Evolutionary conservation across 2,113 vertebrate genomes (phyloP), one percentile per base, ranked within the genome.

Genomic region (Neotragus moschatus): DNA sequence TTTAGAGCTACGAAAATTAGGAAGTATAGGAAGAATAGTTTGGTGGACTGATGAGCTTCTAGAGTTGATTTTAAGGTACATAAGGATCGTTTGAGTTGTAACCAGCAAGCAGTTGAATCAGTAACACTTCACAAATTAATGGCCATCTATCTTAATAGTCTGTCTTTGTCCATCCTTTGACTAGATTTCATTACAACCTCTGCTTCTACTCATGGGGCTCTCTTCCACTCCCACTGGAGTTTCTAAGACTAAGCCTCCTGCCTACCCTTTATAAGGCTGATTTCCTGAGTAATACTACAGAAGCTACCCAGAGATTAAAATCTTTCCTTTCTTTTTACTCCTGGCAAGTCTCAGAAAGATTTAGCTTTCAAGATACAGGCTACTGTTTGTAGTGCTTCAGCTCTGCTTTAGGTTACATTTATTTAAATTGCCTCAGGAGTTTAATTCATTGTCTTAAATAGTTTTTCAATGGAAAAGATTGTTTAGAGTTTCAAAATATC

Each of bases 361-460:
- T 49, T 77, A 58, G 49, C 28, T 49, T 25, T 91, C 45, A 45
- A 49, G 51, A 75, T 28, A 61, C 86, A 43, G 5, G 58, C 47
- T 91, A 58, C 19, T 97, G 95, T 90, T 90, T 60, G 43, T 96
- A 81, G 28, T 51, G 19, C 91, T 96, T 96, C 14, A 82, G 45
- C 26, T 94, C 33, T 96, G 33, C 51, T 93, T 77, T 93, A 63
- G 14, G n/a, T 88, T 97, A 88, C 17, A 47, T 79, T 87, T 97
- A 81, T 96, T 26, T 80, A 77, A 93, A 96, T 73, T 82, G 63
- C 7, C 25, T 63, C 33, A 85, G 26, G 13, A 96, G 61, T 61
- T 97, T 97, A 85, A 82, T 81, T 33, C 21, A 93, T 94, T 88
- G 58, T 94, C 94, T 93, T 87, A 91, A 94, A 77, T 82, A 82